phyloP scores from a whole-genome alignment of 2,113 vertebrate genomes.

The Crypturellus undulatus region DNA sequence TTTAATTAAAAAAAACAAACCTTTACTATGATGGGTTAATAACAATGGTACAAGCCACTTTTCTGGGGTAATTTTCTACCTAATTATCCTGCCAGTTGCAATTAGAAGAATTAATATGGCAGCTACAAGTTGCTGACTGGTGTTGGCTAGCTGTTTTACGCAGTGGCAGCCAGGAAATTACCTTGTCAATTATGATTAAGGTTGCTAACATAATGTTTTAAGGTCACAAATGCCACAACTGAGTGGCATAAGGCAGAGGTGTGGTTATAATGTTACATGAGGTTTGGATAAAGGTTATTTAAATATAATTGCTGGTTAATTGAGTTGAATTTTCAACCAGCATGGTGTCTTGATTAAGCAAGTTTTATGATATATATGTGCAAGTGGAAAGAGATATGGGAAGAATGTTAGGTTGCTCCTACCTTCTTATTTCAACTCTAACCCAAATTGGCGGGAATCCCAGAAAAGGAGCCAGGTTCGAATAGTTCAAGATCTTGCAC shows the following conservation, averaged over 20 bases:
- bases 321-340: not conserved
- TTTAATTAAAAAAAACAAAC: not conserved
- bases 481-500: not conserved
- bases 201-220: not conserved
- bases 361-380: not conserved
- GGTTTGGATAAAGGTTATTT: not conserved
- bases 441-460: not conserved
- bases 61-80: not conserved
- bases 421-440: not conserved
- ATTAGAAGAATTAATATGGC: constrained; percentile 39
- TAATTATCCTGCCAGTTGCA: constrained; percentile 40
- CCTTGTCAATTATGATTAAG: constrained; percentile 27
- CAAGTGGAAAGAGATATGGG: not conserved
- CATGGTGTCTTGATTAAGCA: not conserved
- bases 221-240: not conserved
- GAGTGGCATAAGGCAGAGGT: not conserved
- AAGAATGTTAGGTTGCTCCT: not conserved
- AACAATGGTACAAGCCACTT: not conserved
- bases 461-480: not conserved
- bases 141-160: not conserved
- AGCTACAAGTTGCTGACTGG: constrained; percentile 9
- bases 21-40: not conserved
- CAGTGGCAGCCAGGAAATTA: constrained; percentile 9
- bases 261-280: not conserved
- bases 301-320: not conserved